phyloP scores from a whole-genome alignment of 2,797 vertebrate genomes.

The Luscinia luscinia region DNA sequence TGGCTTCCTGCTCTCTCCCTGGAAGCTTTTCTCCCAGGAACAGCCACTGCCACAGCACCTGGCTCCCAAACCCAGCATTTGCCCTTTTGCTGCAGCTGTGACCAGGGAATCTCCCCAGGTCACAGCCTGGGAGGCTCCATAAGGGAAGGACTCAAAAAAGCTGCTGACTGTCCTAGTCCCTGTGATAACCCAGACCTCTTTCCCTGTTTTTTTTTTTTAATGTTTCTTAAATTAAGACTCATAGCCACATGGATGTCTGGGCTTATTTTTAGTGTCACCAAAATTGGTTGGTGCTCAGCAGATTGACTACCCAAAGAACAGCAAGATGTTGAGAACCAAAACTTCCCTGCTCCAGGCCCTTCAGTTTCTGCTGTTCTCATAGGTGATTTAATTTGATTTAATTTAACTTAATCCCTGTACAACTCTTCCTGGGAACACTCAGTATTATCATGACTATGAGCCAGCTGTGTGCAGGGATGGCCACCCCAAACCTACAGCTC shows the following conservation, averaged over 20 bases:
- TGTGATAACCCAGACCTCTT: neutral
- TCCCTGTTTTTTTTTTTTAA: accelerated
- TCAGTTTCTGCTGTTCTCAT: neutral
- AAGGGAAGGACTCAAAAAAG: neutral
- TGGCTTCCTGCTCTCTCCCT: neutral
- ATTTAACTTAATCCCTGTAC: neutral
- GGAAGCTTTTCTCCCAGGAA: neutral
- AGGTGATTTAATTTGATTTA: neutral
- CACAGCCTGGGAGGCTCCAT: neutral
- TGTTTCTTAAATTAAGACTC: neutral
- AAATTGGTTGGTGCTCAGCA: neutral
- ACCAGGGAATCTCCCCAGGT: neutral
- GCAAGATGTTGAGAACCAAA: neutral
- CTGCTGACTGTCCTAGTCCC: neutral
- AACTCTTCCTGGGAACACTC: neutral
- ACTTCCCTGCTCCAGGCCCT: neutral
- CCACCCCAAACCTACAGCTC: neutral
- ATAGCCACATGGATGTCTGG: neutral
- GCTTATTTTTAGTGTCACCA: neutral
- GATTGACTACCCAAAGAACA: neutral
- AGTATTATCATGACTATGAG: neutral
- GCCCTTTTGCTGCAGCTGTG: neutral
- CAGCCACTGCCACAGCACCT: neutral
- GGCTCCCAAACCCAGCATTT: neutral
- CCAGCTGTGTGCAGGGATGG: neutral